Evolutionary conservation across 2,888 invertebrate genomes (phyloP), one percentile per base, ranked within the genome.

Genomic region (Cantharis nigra): DNA sequence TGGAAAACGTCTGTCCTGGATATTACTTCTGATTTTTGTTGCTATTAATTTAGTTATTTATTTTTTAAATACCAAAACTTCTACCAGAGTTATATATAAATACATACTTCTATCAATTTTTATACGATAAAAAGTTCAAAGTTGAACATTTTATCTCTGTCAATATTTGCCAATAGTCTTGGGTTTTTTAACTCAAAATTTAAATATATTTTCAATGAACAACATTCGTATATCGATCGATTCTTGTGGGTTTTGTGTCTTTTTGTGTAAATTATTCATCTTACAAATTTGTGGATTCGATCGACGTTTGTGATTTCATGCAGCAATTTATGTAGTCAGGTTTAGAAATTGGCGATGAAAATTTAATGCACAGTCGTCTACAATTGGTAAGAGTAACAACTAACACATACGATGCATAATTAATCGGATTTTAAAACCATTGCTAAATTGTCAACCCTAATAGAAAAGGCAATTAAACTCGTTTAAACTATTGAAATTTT

Each of bases 271-370:
- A 49, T 49, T 49, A 49, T 49, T 49, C 49, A 49, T 49, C 49
- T 49, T 49, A 49, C 49, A 49, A 49, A 49, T 49, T 49, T 49
- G 49, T 49, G 49, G 49, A 49, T 49, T 49, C 49, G 49, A 49
- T 49, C 49, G 49, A 49, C 49, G 9, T 49, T 49, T 49, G 49
- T 49, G 49, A 49, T 49, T 49, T 49, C 49, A 49, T 49, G 49
- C 49, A 49, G 49, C 49, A 49, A n/a, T 49, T 49, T 49, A 49
- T n/a, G n/a, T 49, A 23, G 65, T 67, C 65, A 67, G 26, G 65
- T 67, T 26, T 23, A 67, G 65, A 67, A 23, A 23, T 67, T 67
- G 65, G n/a, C n/a, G 65, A 67, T 67, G 65, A 67, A 67, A 67
- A 23, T 67, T 67, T 67, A 67, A 67, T 67, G 65, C 26, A 18